Evolutionary conservation across 2,888 invertebrate genomes (phyloP).

Genomic region (Lymantria dispar): DNA sequence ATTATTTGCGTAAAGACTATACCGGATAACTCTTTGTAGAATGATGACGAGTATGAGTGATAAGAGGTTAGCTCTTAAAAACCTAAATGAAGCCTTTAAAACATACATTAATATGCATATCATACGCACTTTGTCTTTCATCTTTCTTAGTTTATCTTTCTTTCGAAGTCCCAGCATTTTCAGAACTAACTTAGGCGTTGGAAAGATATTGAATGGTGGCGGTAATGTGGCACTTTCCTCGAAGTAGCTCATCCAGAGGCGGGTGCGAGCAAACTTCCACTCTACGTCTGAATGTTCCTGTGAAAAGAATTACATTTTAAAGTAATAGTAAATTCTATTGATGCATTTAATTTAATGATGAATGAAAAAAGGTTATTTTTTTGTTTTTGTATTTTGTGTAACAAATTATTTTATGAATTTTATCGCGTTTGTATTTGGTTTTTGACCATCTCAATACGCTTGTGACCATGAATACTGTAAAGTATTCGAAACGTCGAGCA

Average conservation of each 20-base stretch:
- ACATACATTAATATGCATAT: not conserved
- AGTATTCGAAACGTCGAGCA: no score
- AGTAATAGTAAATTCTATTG: not conserved
- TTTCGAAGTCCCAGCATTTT: constrained; percentile 84
- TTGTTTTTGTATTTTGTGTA: no score
- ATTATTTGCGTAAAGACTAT: no score
- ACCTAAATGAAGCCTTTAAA: not conserved
- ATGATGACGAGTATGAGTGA: not conserved
- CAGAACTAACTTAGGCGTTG: constrained; percentile 90
- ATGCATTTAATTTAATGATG: not conserved
- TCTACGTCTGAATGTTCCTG: constrained; percentile 97
- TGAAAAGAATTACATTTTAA: not conserved
- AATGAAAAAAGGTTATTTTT: no score
- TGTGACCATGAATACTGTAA: no score
- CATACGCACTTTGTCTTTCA: constrained; percentile 74
- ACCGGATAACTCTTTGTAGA: not conserved
- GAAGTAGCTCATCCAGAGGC: constrained; percentile 98
- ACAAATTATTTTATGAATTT: no score
- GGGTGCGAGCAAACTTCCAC: constrained; percentile 98
- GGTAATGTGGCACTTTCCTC: constrained; percentile 95
- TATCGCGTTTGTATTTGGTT: no score
- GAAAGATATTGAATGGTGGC: constrained; percentile 96
- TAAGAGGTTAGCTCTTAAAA: not conserved
- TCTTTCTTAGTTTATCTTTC: constrained; percentile 81
- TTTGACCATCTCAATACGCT: no score